Percentiles rank a stretch among this genome's conserved stretches.
phyloP scores from a whole-genome alignment of 2,888 invertebrate species.

The Chaetoderma sp. region DNA sequence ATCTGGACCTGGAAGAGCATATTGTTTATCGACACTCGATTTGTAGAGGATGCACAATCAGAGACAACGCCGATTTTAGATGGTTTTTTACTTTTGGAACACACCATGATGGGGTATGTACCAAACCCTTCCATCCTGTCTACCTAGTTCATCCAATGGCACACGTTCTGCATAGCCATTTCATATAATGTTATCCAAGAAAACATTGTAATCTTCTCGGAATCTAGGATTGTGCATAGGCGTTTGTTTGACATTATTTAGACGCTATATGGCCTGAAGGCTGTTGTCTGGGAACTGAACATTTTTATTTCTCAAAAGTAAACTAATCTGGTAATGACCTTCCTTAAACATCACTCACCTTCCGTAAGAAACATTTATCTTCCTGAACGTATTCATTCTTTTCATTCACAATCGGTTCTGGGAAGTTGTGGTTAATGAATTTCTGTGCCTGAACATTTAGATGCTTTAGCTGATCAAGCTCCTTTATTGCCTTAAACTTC shows the following conservation, averaged over 20 bases:
- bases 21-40: constrained; percentile 14
- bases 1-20: constrained; percentile 5
- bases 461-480: constrained; percentile 7
- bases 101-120: neutral
- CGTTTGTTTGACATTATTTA: constrained; percentile 13
- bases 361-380: constrained; percentile 12
- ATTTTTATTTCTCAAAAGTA: constrained; percentile 13
- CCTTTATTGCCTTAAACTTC: neutral
- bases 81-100: neutral
- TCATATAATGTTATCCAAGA: constrained; percentile 27
- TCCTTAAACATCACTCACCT: constrained; percentile 8
- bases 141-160: neutral
- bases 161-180: constrained; percentile 23
- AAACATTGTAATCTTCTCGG: constrained; percentile 17
- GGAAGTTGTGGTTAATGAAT: constrained; percentile 29
- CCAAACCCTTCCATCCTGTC: neutral
- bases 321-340: constrained; percentile 16
- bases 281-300: constrained; percentile 11
- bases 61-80: constrained; percentile 2
- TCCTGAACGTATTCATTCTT: constrained; percentile 13
- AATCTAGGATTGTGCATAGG: constrained; percentile 11
- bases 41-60: constrained; percentile 10
- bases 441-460: constrained; percentile 18
- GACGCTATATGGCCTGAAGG: constrained; percentile 6
- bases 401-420: constrained; percentile 19